Conservation (phyloP, 1,140 invertebrate species). For the Carcinoscorpius rotundicauda region DNA sequence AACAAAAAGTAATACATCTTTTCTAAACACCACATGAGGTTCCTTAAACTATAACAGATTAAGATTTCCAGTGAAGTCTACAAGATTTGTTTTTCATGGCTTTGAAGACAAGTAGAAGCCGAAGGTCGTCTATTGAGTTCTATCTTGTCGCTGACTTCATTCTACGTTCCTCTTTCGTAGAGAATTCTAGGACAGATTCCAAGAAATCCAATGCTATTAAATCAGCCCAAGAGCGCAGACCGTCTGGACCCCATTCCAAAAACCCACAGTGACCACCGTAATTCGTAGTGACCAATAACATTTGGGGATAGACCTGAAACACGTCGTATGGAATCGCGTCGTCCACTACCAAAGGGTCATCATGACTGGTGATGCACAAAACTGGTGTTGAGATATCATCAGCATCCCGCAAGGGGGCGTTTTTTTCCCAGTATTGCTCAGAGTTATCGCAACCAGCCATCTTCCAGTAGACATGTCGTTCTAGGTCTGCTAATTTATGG, state of each 20-base stretch:
- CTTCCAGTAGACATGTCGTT: conserved; percentile 24
- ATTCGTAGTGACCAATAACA: conserved; percentile 26
- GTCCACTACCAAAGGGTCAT: conserved; percentile 27
- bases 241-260: conserved; percentile 1
- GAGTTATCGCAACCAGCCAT: conserved; percentile 22
- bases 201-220: conserved; percentile 5
- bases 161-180: neutral
- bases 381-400: conserved; percentile 30
- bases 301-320: conserved; percentile 29
- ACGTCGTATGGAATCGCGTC: conserved; percentile 28
- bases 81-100: too few relatives aligned
- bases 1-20: too few relatives aligned
- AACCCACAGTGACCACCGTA: conserved; percentile 31
- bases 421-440: conserved; percentile 29
- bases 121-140: too few relatives aligned
- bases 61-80: too few relatives aligned
- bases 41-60: too few relatives aligned
- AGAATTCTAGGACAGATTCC: conserved; percentile 6
- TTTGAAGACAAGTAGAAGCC: too few relatives aligned
- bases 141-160: too few relatives aligned
- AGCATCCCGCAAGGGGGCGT: conserved; percentile 29
- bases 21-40: too few relatives aligned
- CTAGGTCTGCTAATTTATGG: conserved; percentile 22
- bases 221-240: conserved; percentile 1
- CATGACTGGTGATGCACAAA: conserved; percentile 28